Conservation (phyloP, 2,113 vertebrate genomes). For the Menura novaehollandiae region DNA sequence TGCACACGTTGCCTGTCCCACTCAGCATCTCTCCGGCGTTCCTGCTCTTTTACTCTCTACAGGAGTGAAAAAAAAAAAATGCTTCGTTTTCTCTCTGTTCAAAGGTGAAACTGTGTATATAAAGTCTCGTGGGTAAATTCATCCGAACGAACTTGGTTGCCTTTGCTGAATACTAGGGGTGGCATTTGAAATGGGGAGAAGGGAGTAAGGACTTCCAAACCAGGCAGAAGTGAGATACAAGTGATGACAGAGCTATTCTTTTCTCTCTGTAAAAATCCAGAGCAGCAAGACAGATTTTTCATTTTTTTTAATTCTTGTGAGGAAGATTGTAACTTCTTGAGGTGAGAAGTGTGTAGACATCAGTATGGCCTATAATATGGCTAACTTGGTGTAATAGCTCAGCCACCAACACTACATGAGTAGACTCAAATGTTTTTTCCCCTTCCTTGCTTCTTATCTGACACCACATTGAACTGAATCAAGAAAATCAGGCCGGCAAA, state of each 20-base stretch:
- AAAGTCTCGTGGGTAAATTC: neutral
- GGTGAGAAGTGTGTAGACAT: neutral
- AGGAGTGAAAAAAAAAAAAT: neutral
- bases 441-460: neutral
- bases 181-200: neutral
- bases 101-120: neutral
- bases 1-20: slow-evolving; percentile 60
- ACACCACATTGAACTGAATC: neutral
- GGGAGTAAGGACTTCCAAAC: neutral
- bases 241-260: neutral
- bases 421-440: neutral
- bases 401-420: neutral
- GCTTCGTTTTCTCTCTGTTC: neutral
- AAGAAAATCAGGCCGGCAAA: neutral
- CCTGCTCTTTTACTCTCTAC: slow-evolving; percentile 73
- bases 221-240: neutral
- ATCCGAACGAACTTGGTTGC: neutral
- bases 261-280: neutral
- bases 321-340: neutral
- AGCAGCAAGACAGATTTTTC: neutral
- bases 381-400: neutral
- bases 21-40: slow-evolving; percentile 55
- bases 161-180: neutral
- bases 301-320: neutral
- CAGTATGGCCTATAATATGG: neutral